Conservation (phyloP, 1,140 invertebrate species). For the Sitophilus oryzae region DNA sequence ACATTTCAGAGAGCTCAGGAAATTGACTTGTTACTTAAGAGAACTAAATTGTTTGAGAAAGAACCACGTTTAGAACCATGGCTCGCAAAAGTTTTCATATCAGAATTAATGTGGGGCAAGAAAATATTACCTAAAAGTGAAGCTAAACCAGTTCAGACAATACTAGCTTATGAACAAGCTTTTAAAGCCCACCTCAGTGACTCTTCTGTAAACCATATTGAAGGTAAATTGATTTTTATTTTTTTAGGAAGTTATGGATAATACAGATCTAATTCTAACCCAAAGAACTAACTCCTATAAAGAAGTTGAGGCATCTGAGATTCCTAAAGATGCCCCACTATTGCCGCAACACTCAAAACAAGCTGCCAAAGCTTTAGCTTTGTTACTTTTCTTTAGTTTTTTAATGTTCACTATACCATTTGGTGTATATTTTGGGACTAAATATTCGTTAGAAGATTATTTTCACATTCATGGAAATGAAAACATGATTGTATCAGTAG, state of each 20-base stretch:
- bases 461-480: slow-evolving; percentile 55
- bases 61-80: slow-evolving; percentile 62
- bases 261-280: slow-evolving; percentile 2
- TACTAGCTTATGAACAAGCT: slow-evolving; percentile 58
- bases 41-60: slow-evolving; percentile 57
- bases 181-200: slow-evolving; percentile 45
- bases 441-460: slow-evolving; percentile 55
- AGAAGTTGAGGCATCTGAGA: neutral
- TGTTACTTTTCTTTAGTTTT: slow-evolving; percentile 68
- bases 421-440: slow-evolving; percentile 62
- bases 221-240: slow-evolving; percentile 32
- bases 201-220: slow-evolving; percentile 26
- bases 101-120: slow-evolving; percentile 78
- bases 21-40: slow-evolving; percentile 59
- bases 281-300: slow-evolving; percentile 5
- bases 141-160: slow-evolving; percentile 62
- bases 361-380: slow-evolving; percentile 51
- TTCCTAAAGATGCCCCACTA: slow-evolving; percentile 36
- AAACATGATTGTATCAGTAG: slow-evolving; percentile 66
- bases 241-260: slow-evolving; percentile 29
- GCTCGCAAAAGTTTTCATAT: slow-evolving; percentile 68
- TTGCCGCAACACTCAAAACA: slow-evolving; percentile 46
- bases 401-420: slow-evolving; percentile 81
- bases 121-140: slow-evolving; percentile 54
- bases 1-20: slow-evolving; percentile 60